Conservation (phyloP, 1,140 invertebrate genomes). For the Acyrthosiphon pisum region DNA sequence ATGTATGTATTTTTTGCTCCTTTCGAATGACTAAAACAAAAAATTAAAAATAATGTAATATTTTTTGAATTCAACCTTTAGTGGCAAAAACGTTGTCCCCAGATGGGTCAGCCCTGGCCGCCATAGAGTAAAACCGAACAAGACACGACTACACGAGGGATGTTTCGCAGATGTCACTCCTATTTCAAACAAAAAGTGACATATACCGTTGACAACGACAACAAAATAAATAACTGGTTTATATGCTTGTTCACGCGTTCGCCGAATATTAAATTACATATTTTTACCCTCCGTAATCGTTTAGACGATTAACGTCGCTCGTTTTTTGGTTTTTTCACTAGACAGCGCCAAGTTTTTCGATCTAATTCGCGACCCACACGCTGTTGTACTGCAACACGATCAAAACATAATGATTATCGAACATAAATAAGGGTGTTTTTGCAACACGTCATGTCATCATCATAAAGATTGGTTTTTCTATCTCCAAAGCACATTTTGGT, state of each 20-base stretch:
- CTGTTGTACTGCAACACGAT: not conserved
- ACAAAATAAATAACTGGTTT: not conserved
- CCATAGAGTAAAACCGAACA: not conserved
- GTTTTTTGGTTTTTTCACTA: not conserved
- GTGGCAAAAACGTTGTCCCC: not conserved
- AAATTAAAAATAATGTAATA: not conserved
- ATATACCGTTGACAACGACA: not conserved
- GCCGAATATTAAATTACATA: not conserved
- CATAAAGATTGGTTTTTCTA: too few species aligned
- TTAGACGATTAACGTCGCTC: not conserved
- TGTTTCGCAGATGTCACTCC: not conserved
- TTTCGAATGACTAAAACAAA: not conserved
- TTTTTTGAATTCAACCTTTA: not conserved
- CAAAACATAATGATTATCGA: not conserved
- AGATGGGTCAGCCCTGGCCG: too few species aligned
- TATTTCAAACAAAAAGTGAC: conserved; percentile 2
- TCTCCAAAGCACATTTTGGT: too few species aligned
- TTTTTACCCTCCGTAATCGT: not conserved
- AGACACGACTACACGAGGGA: not conserved
- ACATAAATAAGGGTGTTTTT: not conserved
- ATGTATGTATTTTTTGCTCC: not conserved
- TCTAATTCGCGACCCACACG: not conserved
- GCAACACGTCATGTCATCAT: not conserved
- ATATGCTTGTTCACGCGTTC: not conserved
- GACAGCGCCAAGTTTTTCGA: not conserved